Base-by-base conservation (phyloP, 2,113 vertebrate species). In the Oreochromis spilurus region DNA sequence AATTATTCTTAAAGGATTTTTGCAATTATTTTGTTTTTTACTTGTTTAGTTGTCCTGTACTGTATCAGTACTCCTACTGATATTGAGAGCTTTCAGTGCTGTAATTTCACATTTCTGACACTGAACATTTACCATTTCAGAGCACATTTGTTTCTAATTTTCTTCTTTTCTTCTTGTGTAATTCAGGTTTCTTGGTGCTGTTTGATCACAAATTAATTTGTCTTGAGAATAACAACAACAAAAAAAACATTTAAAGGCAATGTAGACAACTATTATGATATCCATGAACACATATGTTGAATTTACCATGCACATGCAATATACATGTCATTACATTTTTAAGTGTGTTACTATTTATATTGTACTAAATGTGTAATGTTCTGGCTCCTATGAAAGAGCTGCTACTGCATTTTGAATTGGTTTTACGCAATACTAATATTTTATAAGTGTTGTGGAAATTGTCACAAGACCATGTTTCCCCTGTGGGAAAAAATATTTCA, bases 31-130 rank as follows among this genome's bases (percentile, higher is more conserved):
- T 40, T 24, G 36, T 40, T 40, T 13, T 58, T 24, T n/a, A 24
- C 36, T 43, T 14, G n/a, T 67, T 72, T 57, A 53, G 45, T 31
- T 82, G 43, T 79, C 79, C 12, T 91, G 91, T 95, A 93, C 89
- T 93, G 91, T 87, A 94, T 88, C 93, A 93, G 94, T 93, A 92
- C 90, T 77, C 77, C 29, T 82, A 83, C 54, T 79, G 24, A 31
- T 60, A 26, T 14, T 40, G 26, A 85, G 82, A 79, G 12, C 7
- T 58, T 72, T 50, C 17, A 80, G 4, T 83, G 79, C 24, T 57
- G 24, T 84, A 43, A 50, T 43, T 57, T 82, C 53, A 58, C 58
- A 83, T 43, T 52, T 82, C 57, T 58, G 29, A 70, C 48, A 52
- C 29, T 81, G 43, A 84, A 24, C 2, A 36, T 21, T n/a, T 14